Conservation (phyloP, 1,140 invertebrate species). For the Solenopsis invicta region DNA sequence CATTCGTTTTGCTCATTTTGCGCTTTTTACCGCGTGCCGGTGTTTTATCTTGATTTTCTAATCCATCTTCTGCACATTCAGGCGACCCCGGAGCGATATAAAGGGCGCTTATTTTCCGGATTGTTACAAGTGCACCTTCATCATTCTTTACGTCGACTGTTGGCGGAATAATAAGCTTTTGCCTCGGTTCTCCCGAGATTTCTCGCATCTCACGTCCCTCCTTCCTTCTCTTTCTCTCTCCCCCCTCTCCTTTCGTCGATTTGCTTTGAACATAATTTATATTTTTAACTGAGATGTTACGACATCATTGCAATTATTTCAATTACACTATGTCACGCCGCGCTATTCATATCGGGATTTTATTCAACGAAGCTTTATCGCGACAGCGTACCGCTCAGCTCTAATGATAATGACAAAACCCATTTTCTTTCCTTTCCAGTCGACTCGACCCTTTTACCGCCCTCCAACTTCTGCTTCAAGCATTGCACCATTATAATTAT, state of each 20-base stretch:
- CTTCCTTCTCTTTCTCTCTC: too few relatives aligned
- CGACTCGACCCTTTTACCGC: slow-evolving; percentile 42
- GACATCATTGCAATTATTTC: slow-evolving; percentile 20
- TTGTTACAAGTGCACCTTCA: slow-evolving; percentile 35
- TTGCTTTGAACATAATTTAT: slow-evolving; percentile 11
- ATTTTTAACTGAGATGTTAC: slow-evolving; percentile 18
- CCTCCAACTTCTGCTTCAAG: slow-evolving; percentile 29
- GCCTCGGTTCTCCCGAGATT: slow-evolving; percentile 11
- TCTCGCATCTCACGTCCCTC: neutral
- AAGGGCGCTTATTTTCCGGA: slow-evolving; percentile 28
- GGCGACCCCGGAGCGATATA: slow-evolving; percentile 31
- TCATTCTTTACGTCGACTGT: slow-evolving; percentile 43
- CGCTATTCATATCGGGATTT: slow-evolving; percentile 39
- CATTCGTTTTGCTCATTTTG: neutral
- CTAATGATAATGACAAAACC: slow-evolving; percentile 59
- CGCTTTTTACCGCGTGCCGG: neutral
- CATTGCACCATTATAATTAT: slow-evolving; percentile 50
- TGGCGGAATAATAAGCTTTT: slow-evolving; percentile 40
- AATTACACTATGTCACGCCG: slow-evolving; percentile 4
- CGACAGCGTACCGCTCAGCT: slow-evolving; percentile 1
- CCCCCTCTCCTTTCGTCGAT: neutral
- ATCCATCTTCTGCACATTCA: slow-evolving; percentile 20
- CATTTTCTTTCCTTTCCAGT: slow-evolving; percentile 60
- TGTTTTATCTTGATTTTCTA: slow-evolving; percentile 53
- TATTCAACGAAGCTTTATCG: slow-evolving; percentile 38